These are phyloP conservation scores for Otus sunia DNA, from an alignment of 2,113 vertebrate species.

Conservation along the genomic window DNA sequence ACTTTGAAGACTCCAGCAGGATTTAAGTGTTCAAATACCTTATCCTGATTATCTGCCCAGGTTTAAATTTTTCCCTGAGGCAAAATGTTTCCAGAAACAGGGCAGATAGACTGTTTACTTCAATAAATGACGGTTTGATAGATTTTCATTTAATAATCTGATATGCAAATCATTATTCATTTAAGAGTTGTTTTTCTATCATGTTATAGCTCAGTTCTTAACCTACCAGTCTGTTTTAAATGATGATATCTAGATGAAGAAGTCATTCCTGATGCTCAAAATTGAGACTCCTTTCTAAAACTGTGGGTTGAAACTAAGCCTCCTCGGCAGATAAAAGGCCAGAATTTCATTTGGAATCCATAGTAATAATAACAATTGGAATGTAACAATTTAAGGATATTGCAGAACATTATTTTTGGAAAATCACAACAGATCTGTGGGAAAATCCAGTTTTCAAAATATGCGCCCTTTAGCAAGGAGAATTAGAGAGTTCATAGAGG, in stretches of 20 bases:
- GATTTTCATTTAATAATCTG: constrained; percentile 25
- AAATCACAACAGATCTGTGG: not conserved
- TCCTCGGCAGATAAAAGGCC: not conserved
- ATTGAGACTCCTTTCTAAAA: not conserved
- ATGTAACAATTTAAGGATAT: not conserved
- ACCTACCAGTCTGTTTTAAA: not conserved
- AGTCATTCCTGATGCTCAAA: not conserved
- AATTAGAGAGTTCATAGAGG: not conserved
- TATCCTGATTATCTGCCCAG: constrained; percentile 28
- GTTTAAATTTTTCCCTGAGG: constrained; percentile 33
- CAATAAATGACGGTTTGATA: not conserved
- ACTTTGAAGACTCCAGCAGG: constrained; percentile 39
- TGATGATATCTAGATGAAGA: not conserved
- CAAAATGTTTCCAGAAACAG: constrained; percentile 9
- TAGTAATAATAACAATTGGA: not conserved
- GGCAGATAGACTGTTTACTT: not conserved
- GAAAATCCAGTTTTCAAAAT: not conserved
- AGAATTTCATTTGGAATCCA: not conserved
- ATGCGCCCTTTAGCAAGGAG: not conserved
- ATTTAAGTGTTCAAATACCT: constrained; percentile 47
- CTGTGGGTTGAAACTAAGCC: not conserved
- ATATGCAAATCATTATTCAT: not conserved
- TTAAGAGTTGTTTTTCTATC: not conserved
- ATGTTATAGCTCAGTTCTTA: not conserved
- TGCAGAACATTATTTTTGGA: not conserved